phyloP scores from a whole-genome alignment of 1,140 invertebrate species.

The Neoseiulus cucumeris region DNA sequence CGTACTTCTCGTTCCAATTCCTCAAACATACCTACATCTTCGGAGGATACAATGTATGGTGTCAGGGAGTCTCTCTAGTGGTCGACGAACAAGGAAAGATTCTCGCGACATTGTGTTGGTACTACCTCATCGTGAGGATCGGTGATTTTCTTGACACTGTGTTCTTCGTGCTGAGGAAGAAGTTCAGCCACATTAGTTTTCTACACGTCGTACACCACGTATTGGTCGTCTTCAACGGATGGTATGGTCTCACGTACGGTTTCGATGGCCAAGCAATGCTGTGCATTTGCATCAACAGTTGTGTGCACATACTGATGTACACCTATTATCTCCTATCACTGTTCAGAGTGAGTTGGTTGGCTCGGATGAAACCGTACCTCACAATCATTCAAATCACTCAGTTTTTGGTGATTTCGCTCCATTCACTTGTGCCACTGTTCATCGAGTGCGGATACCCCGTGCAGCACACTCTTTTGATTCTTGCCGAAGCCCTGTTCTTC shows the following conservation, averaged over 20 bases:
- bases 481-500: slow-evolving; percentile 73
- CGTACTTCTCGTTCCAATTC: background rate
- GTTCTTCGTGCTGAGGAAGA: slow-evolving; percentile 49
- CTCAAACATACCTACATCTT: background rate
- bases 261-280: slow-evolving; percentile 4
- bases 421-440: slow-evolving; percentile 37
- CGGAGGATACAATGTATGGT: slow-evolving; percentile 4
- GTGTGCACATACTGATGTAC: slow-evolving; percentile 48
- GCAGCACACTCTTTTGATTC: slow-evolving; percentile 76
- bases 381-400: slow-evolving; percentile 22
- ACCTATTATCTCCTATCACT: slow-evolving; percentile 27
- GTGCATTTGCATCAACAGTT: slow-evolving; percentile 47
- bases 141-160: slow-evolving; percentile 23
- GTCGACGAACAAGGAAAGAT: background rate
- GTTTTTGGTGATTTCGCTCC: slow-evolving; percentile 32
- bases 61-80: background rate
- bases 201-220: slow-evolving; percentile 89
- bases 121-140: slow-evolving; percentile 20
- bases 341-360: background rate
- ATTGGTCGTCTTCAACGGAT: slow-evolving; percentile 81
- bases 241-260: slow-evolving; percentile 72
- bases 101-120: background rate
- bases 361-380: slow-evolving; percentile 1
- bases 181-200: slow-evolving; percentile 72
- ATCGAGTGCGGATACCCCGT: slow-evolving; percentile 27